Conservation (phyloP, 2,113 vertebrate species). For the Lophura nycthemera region DNA sequence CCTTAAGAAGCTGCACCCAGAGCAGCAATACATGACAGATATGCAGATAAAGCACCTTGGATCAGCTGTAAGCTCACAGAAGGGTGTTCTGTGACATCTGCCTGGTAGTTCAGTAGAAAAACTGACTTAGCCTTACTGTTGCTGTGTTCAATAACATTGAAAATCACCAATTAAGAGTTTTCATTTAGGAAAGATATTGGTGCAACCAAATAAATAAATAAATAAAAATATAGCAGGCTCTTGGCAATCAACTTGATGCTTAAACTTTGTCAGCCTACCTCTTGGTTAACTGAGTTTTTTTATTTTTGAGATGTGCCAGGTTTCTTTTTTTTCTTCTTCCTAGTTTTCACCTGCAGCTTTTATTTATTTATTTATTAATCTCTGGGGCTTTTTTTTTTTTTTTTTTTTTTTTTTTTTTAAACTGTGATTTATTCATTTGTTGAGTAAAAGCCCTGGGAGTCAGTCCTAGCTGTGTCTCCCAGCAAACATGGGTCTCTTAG, state of each 20-base stretch:
- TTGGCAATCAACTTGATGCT: not conserved
- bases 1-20: not conserved
- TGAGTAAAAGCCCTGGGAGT: not conserved
- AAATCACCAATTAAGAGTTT: not conserved
- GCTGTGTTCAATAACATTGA: not conserved
- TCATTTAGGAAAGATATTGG: not conserved
- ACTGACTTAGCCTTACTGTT: not conserved
- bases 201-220: not conserved
- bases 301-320: not conserved
- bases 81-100: not conserved
- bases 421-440: not conserved
- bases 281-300: not conserved
- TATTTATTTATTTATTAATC: not conserved
- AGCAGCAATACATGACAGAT: not conserved
- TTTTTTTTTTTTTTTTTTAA: not conserved
- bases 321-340: accelerated
- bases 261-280: not conserved
- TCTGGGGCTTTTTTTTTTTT: no score
- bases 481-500: not conserved
- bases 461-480: not conserved
- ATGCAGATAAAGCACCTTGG: not conserved
- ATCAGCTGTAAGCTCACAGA: not conserved
- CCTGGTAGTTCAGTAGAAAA: not conserved
- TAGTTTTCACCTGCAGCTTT: not conserved
- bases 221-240: not conserved